Conservation (phyloP, 1,140 invertebrate genomes). For the Meloidogyne chitwoodi region DNA sequence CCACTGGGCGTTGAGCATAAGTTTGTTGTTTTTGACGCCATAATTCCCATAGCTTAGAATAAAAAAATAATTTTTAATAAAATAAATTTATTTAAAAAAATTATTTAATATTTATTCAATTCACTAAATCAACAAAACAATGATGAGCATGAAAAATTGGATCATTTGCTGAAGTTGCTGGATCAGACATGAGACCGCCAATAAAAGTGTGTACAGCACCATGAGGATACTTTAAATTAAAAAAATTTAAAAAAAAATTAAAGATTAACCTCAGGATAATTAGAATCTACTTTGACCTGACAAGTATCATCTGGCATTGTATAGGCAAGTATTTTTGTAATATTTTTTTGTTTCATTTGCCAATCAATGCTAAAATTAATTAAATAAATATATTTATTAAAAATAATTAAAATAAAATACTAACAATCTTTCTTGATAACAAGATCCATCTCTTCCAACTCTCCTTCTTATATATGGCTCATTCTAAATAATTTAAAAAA, state of each 20-base stretch:
- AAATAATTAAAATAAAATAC: too few relatives aligned
- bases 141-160: not conserved
- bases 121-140: not conserved
- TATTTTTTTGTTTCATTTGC: conserved; percentile 23
- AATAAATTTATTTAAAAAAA: too few relatives aligned
- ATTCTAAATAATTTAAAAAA: conserved; percentile 3
- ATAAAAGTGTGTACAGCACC: conserved; percentile 51
- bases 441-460: conserved; percentile 1
- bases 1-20: not conserved
- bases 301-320: conserved; percentile 9
- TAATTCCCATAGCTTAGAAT: not conserved
- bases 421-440: not conserved
- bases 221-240: conserved; percentile 43
- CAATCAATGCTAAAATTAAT: conserved; percentile 10
- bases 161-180: not conserved
- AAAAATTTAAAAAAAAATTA: too few relatives aligned
- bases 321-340: conserved; percentile 31
- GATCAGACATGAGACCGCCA: conserved; percentile 48
- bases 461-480: not conserved
- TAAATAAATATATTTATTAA: too few relatives aligned
- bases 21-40: not conserved
- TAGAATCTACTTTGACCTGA: not conserved
- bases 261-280: not conserved
- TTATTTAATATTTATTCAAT: too few relatives aligned
- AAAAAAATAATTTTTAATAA: not conserved